Base-by-base conservation (phyloP, 2,113 vertebrate species). In the Clarias magur region DNA sequence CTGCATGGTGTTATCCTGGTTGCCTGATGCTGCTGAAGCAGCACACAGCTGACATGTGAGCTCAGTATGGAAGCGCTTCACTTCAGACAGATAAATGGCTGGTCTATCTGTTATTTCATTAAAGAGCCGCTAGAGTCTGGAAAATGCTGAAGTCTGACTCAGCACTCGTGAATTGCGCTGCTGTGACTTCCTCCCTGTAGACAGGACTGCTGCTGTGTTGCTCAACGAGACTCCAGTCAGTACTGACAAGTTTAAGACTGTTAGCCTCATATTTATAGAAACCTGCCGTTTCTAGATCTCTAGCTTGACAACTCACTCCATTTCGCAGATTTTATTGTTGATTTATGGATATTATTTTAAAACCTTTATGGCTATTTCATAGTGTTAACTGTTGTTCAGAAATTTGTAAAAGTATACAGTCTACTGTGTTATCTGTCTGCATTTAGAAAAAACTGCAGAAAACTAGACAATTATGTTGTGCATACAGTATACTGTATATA, bases 11-110 rank as follows among this genome's bases (percentile, higher is more conserved):
- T 83, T 80, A 90, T 85, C 82, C 87, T 83, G 85, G 76, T 34
- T 82, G 88, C 89, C 89, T 90, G 86, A 59, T 92, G 89, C 89
- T 94, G 94, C 94, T 88, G 93, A 92, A 91, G 79, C 88, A 90
- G 92, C 86, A 83, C 25, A 30, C 68, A 79, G 82, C 19, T 79
- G 83, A 88, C 68, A 91, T 91, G 34, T 89, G 88, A 87, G 88
- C 85, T 86, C 88, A 57, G 91, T 90, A 90, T 86, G 78, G 62
- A 59, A 82, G 87, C 88, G 90, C 89, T 83, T 89, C 85, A 84
- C 9, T 7, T 87, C 86, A 59, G 68, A 85, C 93, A 94, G 94
- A 96, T 92, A 92, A 94, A 96, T 94, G 92, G 91, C 89, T 88
- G 84, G 63, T 73, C 84, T 90, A 88, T 87, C 83, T 73, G 70